phyloP scores from a whole-genome alignment of 2,797 vertebrate species.

The Sebastiscus tertius region DNA sequence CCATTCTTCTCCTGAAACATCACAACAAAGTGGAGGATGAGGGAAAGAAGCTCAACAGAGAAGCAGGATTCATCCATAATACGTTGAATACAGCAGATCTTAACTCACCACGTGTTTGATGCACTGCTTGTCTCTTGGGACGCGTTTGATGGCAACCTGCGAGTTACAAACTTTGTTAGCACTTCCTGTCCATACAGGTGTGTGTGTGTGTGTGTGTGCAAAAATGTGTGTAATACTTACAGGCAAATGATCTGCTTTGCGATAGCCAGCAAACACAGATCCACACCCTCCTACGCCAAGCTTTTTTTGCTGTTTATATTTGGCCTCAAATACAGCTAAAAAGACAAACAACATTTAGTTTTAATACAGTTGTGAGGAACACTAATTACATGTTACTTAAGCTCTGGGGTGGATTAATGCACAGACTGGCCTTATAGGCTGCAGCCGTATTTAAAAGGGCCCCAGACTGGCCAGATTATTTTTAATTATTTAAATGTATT shows the following conservation, averaged over 20 bases:
- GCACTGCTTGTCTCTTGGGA: rapidly evolving
- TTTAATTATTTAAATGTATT: too few species aligned
- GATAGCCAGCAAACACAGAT: slow-evolving; percentile 20
- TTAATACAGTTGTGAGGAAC: neutral
- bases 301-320: neutral
- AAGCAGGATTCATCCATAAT: neutral
- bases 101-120: neutral
- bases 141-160: slow-evolving; percentile 28
- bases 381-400: neutral
- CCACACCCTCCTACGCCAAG: slow-evolving; percentile 16
- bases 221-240: neutral
- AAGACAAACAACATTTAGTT: neutral
- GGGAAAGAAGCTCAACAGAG: neutral
- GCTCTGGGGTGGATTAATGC: neutral
- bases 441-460: too few species aligned
- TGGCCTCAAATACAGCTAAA: neutral
- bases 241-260: neutral
- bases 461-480: too few species aligned
- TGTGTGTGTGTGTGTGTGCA: neutral
- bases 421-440: too few species aligned
- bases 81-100: neutral
- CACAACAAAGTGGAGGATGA: neutral
- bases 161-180: neutral
- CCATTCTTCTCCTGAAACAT: neutral
- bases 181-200: too few species aligned